phyloP scores from a whole-genome alignment of 2,113 vertebrate species.

The Cinclus cinclus region DNA sequence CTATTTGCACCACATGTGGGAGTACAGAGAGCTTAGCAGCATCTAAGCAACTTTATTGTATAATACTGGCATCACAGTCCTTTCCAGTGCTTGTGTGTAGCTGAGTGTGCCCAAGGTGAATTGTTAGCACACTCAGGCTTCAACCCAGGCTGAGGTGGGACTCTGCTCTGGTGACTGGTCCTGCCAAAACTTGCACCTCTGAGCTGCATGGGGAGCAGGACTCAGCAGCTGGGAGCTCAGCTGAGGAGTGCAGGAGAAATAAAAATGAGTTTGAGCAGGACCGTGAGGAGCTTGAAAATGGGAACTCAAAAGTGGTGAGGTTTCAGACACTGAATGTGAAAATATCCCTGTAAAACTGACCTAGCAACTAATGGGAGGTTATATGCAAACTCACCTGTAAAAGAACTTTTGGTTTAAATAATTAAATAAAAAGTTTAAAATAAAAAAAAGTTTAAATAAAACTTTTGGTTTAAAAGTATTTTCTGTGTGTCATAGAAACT shows the following conservation, averaged over 20 bases:
- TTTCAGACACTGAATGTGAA: neutral
- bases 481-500: neutral
- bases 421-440: too few species aligned
- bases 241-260: slow-evolving; percentile 47
- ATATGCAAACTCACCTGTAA: neutral
- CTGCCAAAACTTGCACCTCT: slow-evolving; percentile 26
- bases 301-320: neutral
- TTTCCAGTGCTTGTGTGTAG: neutral
- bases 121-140: neutral
- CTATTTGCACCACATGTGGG: neutral
- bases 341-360: slow-evolving; percentile 10
- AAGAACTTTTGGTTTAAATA: neutral
- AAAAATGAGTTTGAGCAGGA: slow-evolving; percentile 21
- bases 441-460: too few species aligned
- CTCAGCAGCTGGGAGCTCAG: neutral
- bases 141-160: neutral
- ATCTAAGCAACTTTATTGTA: neutral
- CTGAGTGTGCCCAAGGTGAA: neutral
- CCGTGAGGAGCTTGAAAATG: neutral
- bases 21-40: neutral
- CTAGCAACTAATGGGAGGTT: neutral
- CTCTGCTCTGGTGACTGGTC: neutral
- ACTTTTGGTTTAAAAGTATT: neutral
- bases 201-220: neutral
- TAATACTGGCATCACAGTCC: neutral